Conservation (phyloP, 2,797 vertebrate species). For the Hyperoplus immaculatus region DNA sequence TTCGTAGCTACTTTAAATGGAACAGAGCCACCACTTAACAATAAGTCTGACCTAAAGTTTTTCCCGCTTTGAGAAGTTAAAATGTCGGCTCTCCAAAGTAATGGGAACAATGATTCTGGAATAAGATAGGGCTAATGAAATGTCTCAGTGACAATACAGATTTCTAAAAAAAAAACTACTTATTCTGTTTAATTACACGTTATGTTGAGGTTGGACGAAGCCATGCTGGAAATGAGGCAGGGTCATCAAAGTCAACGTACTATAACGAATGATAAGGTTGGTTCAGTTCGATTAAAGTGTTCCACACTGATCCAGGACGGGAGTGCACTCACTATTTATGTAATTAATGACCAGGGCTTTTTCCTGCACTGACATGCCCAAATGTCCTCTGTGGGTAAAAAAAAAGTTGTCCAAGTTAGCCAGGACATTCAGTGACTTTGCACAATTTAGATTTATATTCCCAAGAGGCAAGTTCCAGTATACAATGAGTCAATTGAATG, state of each 20-base stretch:
- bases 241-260: not conserved
- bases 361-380: not conserved
- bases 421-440: not conserved
- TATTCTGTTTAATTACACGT: constrained; percentile 16
- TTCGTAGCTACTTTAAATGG: not conserved
- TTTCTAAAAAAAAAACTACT: constrained; percentile 1
- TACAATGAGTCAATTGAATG: not conserved
- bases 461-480: too few relatives aligned
- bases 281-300: too few relatives aligned
- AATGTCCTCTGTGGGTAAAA: not conserved
- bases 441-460: not conserved
- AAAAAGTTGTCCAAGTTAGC: not conserved
- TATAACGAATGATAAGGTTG: not conserved
- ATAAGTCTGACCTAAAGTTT: not conserved
- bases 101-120: not conserved
- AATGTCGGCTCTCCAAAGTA: not conserved
- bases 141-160: not conserved
- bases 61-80: not conserved
- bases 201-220: not conserved
- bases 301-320: too few relatives aligned
- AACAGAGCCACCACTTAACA: not conserved
- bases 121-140: not conserved
- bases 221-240: not conserved
- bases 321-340: not conserved
- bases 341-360: not conserved